phyloP scores from a whole-genome alignment of 2,797 vertebrate genomes.

The Cynopterus sphinx region DNA sequence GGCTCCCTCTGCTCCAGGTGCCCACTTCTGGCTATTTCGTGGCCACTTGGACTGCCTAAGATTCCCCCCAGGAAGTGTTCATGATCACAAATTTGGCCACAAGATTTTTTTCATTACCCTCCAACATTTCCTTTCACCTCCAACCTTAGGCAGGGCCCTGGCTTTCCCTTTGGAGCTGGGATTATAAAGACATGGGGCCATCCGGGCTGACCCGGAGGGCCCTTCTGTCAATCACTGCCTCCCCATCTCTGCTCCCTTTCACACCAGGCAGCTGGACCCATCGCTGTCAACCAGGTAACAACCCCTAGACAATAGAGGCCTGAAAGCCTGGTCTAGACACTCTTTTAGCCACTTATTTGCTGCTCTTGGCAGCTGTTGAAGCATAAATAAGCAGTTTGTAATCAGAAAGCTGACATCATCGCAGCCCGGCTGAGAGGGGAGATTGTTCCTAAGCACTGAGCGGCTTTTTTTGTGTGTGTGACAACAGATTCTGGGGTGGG shows the following conservation, averaged over 20 bases:
- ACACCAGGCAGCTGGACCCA: slow-evolving; percentile 92
- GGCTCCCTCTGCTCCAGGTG: background rate
- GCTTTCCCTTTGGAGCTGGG: slow-evolving; percentile 85
- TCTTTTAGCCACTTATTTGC: slow-evolving; percentile 94
- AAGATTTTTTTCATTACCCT: slow-evolving; percentile 88
- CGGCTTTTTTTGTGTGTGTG: slow-evolving; percentile 82
- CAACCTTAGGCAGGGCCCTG: slow-evolving; percentile 88
- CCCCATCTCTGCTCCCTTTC: slow-evolving; percentile 88
- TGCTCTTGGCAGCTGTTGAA: slow-evolving; percentile 93
- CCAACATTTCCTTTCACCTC: slow-evolving; percentile 90
- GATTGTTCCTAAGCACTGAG: slow-evolving; percentile 90
- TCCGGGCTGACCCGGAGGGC: slow-evolving; percentile 88
- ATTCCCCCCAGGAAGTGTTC: slow-evolving; percentile 84
- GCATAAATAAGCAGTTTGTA: slow-evolving; percentile 94
- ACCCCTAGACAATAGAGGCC: slow-evolving; percentile 91
- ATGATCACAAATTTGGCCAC: slow-evolving; percentile 88
- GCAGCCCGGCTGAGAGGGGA: slow-evolving; percentile 89
- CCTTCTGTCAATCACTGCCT: slow-evolving; percentile 89
- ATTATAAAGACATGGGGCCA: slow-evolving; percentile 89
- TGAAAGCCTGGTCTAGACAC: slow-evolving; percentile 93
- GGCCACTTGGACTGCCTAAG: slow-evolving; percentile 74
- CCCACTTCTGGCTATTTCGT: background rate
- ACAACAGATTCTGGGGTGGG: slow-evolving; percentile 88
- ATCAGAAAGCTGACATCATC: slow-evolving; percentile 94
- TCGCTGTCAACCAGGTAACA: slow-evolving; percentile 93